Percentiles rank a stretch among this genome's conserved stretches.
phyloP scores from a whole-genome alignment of 2,888 invertebrate genomes.

The Phytoseiulus persimilis region DNA sequence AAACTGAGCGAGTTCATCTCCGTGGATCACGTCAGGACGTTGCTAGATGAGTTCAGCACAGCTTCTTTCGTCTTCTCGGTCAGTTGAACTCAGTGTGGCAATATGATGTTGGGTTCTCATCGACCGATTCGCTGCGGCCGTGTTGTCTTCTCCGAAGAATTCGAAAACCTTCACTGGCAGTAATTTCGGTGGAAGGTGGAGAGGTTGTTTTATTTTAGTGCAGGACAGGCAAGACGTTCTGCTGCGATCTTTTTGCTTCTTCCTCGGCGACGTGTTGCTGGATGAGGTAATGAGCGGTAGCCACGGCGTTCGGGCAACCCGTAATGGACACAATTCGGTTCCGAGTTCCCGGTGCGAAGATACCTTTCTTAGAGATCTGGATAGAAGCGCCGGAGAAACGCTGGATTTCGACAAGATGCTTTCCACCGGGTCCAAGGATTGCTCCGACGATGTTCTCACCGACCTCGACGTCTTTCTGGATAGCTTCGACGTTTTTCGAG shows the following conservation, averaged over 20 bases:
- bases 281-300: slow-evolving; percentile 85
- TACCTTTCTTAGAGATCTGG: slow-evolving; percentile 96
- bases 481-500: slow-evolving; percentile 42
- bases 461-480: slow-evolving; percentile 70
- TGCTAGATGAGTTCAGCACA: too few species aligned
- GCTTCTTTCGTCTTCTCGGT: neutral
- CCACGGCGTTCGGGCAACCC: slow-evolving; percentile 77
- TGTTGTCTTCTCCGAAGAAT: neutral
- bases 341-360: slow-evolving; percentile 90
- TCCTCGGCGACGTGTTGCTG: slow-evolving; percentile 93
- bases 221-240: slow-evolving; percentile 52
- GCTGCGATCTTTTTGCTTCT: slow-evolving; percentile 85
- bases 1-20: neutral
- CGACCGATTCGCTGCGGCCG: neutral
- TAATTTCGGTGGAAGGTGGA: neutral
- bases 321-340: slow-evolving; percentile 94
- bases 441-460: slow-evolving; percentile 89
- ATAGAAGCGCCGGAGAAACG: slow-evolving; percentile 93
- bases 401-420: slow-evolving; percentile 92
- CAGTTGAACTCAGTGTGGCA: too few species aligned
- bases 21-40: too few species aligned
- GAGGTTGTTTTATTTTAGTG: neutral
- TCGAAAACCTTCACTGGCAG: neutral
- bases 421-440: slow-evolving; percentile 90
- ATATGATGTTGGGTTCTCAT: neutral